A percentile compares a stretch with the other conserved stretches of the same genome.
phyloP scores from a whole-genome alignment of 2,888 invertebrate genomes.

The Hermodice carunculata region DNA sequence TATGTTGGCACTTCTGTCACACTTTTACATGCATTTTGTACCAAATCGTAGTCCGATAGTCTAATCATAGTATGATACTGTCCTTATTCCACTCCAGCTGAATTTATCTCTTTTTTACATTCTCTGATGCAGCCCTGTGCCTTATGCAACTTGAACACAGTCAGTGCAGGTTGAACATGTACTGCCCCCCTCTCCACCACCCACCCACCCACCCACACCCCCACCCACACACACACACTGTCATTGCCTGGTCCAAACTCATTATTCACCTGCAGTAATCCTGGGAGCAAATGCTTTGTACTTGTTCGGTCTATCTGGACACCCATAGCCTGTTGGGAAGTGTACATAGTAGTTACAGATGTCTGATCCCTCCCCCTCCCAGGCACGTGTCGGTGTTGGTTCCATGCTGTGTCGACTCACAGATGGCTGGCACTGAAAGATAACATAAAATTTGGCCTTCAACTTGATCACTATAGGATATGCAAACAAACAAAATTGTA shows the following conservation, averaged over 20 bases:
- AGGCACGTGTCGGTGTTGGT: background rate
- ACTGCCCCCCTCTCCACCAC: background rate
- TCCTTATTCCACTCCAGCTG: too few relatives aligned
- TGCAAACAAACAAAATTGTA: too few relatives aligned
- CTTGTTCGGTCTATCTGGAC: constrained; percentile 2
- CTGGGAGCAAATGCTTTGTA: background rate
- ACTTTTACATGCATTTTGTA: too few relatives aligned
- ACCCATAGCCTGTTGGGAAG: constrained; percentile 12
- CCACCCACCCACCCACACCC: too few relatives aligned
- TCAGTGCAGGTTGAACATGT: background rate
- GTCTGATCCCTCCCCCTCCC: constrained; percentile 10
- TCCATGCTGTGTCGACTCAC: background rate
- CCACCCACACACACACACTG: background rate
- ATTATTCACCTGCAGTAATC: constrained; percentile 14
- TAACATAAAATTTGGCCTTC: too few relatives aligned
- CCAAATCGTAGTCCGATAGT: too few relatives aligned
- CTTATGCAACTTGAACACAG: background rate
- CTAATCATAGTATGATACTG: too few relatives aligned
- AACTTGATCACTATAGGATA: too few relatives aligned
- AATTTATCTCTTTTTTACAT: too few relatives aligned
- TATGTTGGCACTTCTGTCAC: too few relatives aligned
- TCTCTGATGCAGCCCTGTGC: too few relatives aligned
- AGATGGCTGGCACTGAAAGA: too few relatives aligned
- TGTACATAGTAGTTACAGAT: constrained; percentile 12
- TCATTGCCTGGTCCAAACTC: background rate